Evolutionary conservation across 2,797 vertebrate genomes (phyloP), one percentile per base, ranked within the genome.

Genomic region (Anisognathus igniventris): DNA sequence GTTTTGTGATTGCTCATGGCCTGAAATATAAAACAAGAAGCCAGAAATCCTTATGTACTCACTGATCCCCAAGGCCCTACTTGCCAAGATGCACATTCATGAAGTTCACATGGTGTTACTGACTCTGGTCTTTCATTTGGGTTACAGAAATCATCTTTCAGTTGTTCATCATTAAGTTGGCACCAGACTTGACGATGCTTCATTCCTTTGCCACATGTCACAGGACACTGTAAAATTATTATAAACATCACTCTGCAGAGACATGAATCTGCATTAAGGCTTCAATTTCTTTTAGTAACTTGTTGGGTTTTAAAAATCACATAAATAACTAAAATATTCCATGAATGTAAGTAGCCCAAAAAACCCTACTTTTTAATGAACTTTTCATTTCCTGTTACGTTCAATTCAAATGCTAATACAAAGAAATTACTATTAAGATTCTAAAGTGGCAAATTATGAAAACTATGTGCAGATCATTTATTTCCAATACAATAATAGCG

Each of bases 31-130:
- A 85, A 80, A 66, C 37, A 88, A 87, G 68, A 93, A 70, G 30
- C 3, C 66, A 95, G 58, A 40, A 95, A 92, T 86, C 50, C 30
- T 75, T 44, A 54, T 85, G 40, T 96, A 98, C 99, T 99, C 96
- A 99, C 99, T 97, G 97, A 97, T 97, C 98, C 98, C 99, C 99
- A 99, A 30, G 98, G 98, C 74, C 99, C 99, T 16, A 98, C 98
- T 97, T 99, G 98, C 99, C 99, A 99, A 90, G 98, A 98, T 15
- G 99, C 97, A 92, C 99, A 99, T n/a, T 98, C 97, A 3, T 97
- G 98, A 80, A 98, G 98, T 94, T 99, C 98, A 90, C 99, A 99
- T 1, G 95, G 95, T 53, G 97, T 97, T 86, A 98, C 51, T 16
- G 98, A 92, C 8, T 98, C 92, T 12, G 99, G 99, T 97, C 98